Evolutionary conservation across 2,113 vertebrate species (phyloP), one percentile per base, ranked within the genome.

Genomic region (Nothocercus nigrocapillus): DNA sequence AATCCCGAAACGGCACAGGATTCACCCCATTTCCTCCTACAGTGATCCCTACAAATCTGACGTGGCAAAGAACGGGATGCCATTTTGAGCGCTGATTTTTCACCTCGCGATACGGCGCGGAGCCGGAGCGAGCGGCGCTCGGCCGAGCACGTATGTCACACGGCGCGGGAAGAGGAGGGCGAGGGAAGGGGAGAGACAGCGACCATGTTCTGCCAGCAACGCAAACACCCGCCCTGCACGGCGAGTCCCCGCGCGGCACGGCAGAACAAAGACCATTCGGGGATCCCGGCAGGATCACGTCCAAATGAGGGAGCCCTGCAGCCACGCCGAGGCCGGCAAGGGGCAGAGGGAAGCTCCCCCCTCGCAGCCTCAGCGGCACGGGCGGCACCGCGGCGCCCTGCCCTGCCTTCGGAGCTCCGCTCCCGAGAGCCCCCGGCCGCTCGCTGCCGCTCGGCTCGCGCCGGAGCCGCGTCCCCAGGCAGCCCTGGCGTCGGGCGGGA

Each of bases 11-110:
- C 2, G 2, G 64, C 64, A 40, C 20, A 8, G 4, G 69, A 84
- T 20, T 4, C 4, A 27, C 8, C 5, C 21, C 0, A 0, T 44
- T 88, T 40, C 28, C 58, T 5, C 66, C 66, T 3, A 7, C 5
- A 8, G 16, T 11, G 5, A 59, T 2, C 75, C 11, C 70, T 38
- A 8, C 14, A 2, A 51, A 45, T 44, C 58, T 12, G 32, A 72
- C 64, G 74, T 17, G 0, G 9, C 7, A 36, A 4, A n/a, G 59
- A 69, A 49, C 58, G 0, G 78, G 91, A n/a, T 91, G 90, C 88
- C 89, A 81, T 93, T 82, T 95, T 78, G 80, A 86, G 78, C 59
- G 25, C 61, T 53, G 62, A 93, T 96, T 53, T 91, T 96, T 79
- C 70, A 56, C 66, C 89, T 28, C 13, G 54, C 1, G 4, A 30